phyloP scores from a whole-genome alignment of 2,888 invertebrate species.

The Leptinotarsa rubiginosa region DNA sequence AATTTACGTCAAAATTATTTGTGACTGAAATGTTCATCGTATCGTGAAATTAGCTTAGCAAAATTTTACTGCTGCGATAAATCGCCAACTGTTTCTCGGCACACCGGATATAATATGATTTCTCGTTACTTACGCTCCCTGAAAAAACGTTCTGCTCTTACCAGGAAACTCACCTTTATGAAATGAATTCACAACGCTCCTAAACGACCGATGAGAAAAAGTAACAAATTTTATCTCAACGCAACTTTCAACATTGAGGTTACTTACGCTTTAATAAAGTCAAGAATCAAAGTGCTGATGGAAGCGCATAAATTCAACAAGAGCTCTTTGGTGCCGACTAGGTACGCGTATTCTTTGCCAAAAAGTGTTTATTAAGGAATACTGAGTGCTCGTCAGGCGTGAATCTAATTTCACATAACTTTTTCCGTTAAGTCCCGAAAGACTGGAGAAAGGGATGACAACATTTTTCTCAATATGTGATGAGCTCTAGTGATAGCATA shows the following conservation, averaged over 20 bases:
- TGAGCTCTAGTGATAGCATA: too few species aligned
- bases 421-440: background rate
- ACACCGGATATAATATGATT: background rate
- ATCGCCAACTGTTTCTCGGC: background rate
- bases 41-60: background rate
- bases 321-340: background rate
- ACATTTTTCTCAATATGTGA: too few species aligned
- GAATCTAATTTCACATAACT: background rate
- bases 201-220: slow-evolving; percentile 28
- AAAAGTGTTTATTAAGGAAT: background rate
- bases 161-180: slow-evolving; percentile 30
- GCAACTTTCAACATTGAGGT: slow-evolving; percentile 38
- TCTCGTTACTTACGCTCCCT: background rate
- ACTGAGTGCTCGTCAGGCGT: background rate
- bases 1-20: background rate
- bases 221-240: slow-evolving; percentile 35
- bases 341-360: background rate
- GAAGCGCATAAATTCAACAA: slow-evolving; percentile 31
- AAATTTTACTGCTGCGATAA: background rate
- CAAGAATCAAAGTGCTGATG: slow-evolving; percentile 48
- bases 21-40: background rate
- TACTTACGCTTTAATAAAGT: slow-evolving; percentile 45
- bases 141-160: slow-evolving; percentile 24
- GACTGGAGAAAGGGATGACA: too few species aligned
- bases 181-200: slow-evolving; percentile 27